phyloP scores from a whole-genome alignment of 2,888 invertebrate genomes.

The Melanotus villosus region DNA sequence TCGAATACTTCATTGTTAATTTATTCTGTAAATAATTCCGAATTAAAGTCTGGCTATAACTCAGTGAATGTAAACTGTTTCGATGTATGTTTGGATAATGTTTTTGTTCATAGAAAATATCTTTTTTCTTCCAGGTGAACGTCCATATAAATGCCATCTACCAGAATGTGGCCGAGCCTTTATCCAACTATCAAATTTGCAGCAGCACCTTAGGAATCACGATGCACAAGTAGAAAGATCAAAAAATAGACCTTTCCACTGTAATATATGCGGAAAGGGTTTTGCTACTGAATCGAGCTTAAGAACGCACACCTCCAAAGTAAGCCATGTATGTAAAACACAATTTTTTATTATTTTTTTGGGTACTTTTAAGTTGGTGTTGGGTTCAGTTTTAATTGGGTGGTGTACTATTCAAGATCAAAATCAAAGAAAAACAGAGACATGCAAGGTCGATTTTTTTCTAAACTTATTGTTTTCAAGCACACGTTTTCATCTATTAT shows the following conservation, averaged over 20 bases:
- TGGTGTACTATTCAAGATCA: constrained; percentile 35
- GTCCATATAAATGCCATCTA: constrained; percentile 96
- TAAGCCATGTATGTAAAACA: constrained; percentile 79
- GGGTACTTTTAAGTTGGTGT: constrained; percentile 48
- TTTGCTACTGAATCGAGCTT: constrained; percentile 97
- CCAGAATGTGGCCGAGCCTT: constrained; percentile 97
- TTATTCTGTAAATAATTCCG: too few species aligned
- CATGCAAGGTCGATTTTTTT: background rate
- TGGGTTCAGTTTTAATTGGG: constrained; percentile 45
- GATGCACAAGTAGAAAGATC: constrained; percentile 96
- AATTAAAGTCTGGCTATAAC: too few species aligned
- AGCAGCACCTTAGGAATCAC: constrained; percentile 96
- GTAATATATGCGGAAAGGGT: constrained; percentile 96
- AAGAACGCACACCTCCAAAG: constrained; percentile 97
- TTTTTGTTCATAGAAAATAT: too few species aligned
- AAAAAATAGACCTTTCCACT: constrained; percentile 95
- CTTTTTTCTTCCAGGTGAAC: constrained; percentile 83
- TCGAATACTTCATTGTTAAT: too few species aligned
- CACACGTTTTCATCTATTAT: constrained; percentile 40
- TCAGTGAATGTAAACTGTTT: too few species aligned
- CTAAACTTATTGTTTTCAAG: constrained; percentile 34
- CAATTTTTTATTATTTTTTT: constrained; percentile 53
- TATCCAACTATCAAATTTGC: constrained; percentile 96
- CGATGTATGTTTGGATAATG: too few species aligned
- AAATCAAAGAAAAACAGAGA: background rate